Percentiles rank a stretch among this genome's conserved stretches.
Conservation (phyloP, 1,140 invertebrate species). For the Nymphalis io region DNA sequence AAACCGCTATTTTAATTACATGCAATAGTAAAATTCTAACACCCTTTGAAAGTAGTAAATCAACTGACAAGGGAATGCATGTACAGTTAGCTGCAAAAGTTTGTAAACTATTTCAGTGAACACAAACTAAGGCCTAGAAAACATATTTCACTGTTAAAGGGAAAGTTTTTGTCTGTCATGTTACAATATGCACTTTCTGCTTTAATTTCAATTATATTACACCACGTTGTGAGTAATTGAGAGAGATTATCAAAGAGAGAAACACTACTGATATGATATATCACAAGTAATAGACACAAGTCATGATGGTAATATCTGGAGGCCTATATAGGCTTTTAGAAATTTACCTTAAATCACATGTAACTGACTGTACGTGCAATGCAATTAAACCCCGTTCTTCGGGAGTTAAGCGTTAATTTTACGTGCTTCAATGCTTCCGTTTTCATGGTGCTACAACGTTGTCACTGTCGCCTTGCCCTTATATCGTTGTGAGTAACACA, state of each 20-base stretch:
- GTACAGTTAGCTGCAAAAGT: constrained; percentile 8
- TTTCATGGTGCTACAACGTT: neutral
- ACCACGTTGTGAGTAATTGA: neutral
- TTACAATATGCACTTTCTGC: neutral
- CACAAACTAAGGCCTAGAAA: constrained; percentile 6
- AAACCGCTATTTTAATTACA: neutral
- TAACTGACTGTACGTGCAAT: constrained; percentile 1
- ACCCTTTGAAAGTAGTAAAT: neutral
- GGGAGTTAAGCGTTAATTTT: constrained; percentile 2
- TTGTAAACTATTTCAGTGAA: constrained; percentile 2
- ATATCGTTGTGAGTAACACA: neutral
- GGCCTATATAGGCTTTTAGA: no score
- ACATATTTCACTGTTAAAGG: constrained; percentile 3
- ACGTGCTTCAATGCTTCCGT: neutral
- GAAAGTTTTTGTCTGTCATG: constrained; percentile 4
- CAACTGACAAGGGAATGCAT: constrained; percentile 2
- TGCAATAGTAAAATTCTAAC: neutral
- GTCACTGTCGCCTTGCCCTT: neutral
- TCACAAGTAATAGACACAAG: no score
- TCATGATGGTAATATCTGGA: no score
- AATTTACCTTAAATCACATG: no score
- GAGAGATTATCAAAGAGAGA: no score
- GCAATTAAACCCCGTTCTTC: constrained; percentile 8
- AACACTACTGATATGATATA: no score
- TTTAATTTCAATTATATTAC: neutral